phyloP scores from a whole-genome alignment of 2,797 vertebrate genomes.

The Hypotaenidia philippensis region DNA sequence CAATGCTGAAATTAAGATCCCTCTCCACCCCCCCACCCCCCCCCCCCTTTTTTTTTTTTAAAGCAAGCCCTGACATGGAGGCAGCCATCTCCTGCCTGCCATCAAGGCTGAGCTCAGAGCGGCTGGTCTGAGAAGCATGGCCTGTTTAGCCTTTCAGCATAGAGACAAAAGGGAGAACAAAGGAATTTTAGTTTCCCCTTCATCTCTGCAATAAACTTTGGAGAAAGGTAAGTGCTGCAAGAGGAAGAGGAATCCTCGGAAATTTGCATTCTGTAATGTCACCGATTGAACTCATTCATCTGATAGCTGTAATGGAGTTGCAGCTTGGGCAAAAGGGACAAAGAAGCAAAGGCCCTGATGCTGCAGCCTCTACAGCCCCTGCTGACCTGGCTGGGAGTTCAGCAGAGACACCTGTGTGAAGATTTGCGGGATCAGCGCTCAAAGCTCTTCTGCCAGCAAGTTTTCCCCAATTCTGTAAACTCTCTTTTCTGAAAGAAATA shows the following conservation, averaged over 20 bases:
- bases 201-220: not conserved
- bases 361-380: not conserved
- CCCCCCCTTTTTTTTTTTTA: not conserved
- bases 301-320: not conserved
- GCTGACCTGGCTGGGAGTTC: not conserved
- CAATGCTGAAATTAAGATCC: constrained; percentile 61
- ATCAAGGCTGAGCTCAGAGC: not conserved
- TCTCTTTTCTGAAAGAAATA: not conserved
- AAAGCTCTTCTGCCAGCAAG: not conserved
- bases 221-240: not conserved
- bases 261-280: not conserved
- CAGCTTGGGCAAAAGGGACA: not conserved
- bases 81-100: not conserved
- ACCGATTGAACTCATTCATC: not conserved
- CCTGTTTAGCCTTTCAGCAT: constrained; percentile 24
- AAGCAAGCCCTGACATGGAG: constrained; percentile 40
- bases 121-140: not conserved
- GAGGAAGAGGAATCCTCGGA: not conserved
- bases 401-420: not conserved
- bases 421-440: accelerated
- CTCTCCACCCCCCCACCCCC: not conserved
- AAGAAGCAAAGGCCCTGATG: not conserved
- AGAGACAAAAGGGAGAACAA: constrained; percentile 3
- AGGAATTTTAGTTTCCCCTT: constrained; percentile 30
- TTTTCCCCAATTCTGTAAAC: not conserved